Conservation (phyloP, 2,888 invertebrate species). For the Brachyptera putata region DNA sequence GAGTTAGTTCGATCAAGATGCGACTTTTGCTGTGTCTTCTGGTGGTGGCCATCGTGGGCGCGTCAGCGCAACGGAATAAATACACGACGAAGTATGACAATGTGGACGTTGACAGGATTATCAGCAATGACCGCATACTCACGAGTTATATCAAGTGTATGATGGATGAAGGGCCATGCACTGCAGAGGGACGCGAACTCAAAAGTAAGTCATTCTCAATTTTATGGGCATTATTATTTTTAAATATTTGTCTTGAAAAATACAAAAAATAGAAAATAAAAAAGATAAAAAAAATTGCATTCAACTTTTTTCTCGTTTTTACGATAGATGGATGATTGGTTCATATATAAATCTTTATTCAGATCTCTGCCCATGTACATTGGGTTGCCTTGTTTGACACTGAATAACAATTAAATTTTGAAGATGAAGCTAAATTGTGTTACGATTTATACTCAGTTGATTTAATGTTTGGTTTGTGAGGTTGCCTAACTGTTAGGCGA, state of each 20-base stretch:
- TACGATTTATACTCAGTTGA: no score
- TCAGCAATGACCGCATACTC: constrained; percentile 53
- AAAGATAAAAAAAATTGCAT: no score
- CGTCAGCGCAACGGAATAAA: constrained; percentile 36
- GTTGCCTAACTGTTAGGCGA: no score
- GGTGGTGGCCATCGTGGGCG: constrained; percentile 34
- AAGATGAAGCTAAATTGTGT: no score
- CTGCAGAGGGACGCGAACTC: constrained; percentile 55
- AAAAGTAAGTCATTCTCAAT: constrained; percentile 53
- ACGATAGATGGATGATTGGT: no score
- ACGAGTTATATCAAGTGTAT: constrained; percentile 58
- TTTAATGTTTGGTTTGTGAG: no score
- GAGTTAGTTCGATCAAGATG: background rate
- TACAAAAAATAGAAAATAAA: background rate
- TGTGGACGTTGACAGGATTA: constrained; percentile 54
- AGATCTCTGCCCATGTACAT: no score
- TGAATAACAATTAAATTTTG: no score
- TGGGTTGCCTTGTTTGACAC: no score
- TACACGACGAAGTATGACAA: constrained; percentile 53
- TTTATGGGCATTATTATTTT: no score
- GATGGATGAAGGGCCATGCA: constrained; percentile 58
- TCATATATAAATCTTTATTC: no score
- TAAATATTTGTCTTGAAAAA: background rate
- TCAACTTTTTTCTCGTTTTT: no score
- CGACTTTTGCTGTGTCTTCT: constrained; percentile 29